Base-by-base conservation (phyloP, 2,888 invertebrate species). In the Tholera decimalis region DNA sequence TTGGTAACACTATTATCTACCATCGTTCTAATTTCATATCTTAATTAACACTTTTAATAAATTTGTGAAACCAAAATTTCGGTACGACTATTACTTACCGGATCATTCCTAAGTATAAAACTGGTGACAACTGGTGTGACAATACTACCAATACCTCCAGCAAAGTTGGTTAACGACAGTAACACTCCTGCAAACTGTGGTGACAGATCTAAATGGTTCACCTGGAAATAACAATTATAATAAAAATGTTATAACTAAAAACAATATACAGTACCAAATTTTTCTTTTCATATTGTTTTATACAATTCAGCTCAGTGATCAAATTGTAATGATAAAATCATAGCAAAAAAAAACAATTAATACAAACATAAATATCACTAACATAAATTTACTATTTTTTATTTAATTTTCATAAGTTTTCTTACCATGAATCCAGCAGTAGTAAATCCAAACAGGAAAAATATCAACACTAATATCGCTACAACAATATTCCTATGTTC, bases 121-220 rank as follows among this genome's bases (percentile, higher is more conserved):
- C 97, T 97, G 0, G 97, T 97, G 7, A 96, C 86, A 0, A 98
- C 90, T 0, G 98, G 98, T 0, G 97, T 97, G 9, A 97, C 82
- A 46, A 98, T 96, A 58, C 97, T 97, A 77, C 97, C 97, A 3
- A 97, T 85, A 82, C 97, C 97, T 0, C 97, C 97, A 1, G 96
- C 92, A 49, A 97, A 97, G 90, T 98, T 98, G 0, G 97, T 97
- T 46, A 98, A 95, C 13, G 98, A 98, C 96, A 98, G 97, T 77
- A 98, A 91, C 1, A 97, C 96, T 1, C 98, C 98, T 0, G 97
- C 97, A 83, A 97, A 98, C 83, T 97, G 98, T 0, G 98, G 98
- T 0, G 98, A 97, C 62, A 98, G 92, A 87, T 98, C 98, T 72
- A 98, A 96, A 75, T 97, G 97, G 84, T 98, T 98, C 35, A 96